Percentiles rank a stretch among this genome's conserved stretches.
phyloP scores from a whole-genome alignment of 2,888 invertebrate genomes.

The Fragum sueziense region DNA sequence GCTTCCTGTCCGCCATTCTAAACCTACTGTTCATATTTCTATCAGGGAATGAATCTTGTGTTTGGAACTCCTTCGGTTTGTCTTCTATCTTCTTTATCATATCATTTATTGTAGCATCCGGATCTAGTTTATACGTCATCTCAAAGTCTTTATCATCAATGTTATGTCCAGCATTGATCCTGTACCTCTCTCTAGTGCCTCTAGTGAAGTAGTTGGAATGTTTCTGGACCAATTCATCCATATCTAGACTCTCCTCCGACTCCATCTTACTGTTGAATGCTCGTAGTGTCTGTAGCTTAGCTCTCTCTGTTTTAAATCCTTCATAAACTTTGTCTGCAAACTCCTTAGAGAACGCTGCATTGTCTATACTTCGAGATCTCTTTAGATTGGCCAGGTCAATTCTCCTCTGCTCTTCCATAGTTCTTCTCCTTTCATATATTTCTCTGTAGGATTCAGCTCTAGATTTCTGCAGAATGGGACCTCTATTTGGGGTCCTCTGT shows the following conservation, averaged over 20 bases:
- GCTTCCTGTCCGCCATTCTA: conserved; percentile 19
- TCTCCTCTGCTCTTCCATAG: not conserved
- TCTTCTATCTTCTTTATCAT: not conserved
- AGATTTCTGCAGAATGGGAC: conserved; percentile 41
- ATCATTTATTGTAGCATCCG: conserved; percentile 6
- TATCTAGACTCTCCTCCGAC: not conserved
- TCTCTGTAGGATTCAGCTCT: conserved; percentile 48
- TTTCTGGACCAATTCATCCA: conserved; percentile 7
- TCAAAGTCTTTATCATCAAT: conserved; percentile 21
- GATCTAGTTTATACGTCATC: conserved; percentile 15
- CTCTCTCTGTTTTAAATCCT: conserved; percentile 10
- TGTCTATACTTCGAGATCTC: conserved; percentile 38
- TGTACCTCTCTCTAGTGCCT: conserved; percentile 39
- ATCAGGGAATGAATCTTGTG: not conserved
- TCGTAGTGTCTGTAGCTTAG: not conserved
- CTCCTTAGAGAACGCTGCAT: conserved; percentile 28
- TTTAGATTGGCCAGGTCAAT: conserved; percentile 15
- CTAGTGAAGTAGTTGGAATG: conserved; percentile 38
- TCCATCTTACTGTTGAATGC: conserved; percentile 15
- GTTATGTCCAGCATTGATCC: conserved; percentile 19
- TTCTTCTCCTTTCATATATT: conserved; percentile 32
- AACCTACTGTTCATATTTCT: conserved; percentile 19
- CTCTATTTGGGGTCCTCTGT: conserved; percentile 3
- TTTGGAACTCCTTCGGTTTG: not conserved
- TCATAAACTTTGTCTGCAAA: conserved; percentile 17